Conservation (phyloP, 2,113 vertebrate species). For the Neopipo cinnamomea region DNA sequence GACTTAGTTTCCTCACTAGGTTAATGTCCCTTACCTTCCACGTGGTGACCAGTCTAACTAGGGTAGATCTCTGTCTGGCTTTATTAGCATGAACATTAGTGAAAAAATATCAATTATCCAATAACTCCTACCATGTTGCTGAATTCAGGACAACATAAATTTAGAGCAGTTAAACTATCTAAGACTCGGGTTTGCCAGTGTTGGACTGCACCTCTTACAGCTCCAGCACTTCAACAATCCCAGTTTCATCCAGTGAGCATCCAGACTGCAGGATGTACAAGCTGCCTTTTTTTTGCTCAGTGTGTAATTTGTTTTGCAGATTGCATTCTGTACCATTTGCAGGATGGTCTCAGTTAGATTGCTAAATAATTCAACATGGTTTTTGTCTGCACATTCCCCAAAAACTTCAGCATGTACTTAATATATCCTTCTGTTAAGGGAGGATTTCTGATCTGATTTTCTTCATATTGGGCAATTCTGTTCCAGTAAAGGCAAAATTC, state of each 20-base stretch:
- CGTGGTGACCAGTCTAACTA: background rate
- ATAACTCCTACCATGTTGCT: background rate
- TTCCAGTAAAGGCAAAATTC: background rate
- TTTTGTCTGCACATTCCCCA: background rate
- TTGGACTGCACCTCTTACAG: background rate
- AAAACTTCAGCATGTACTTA: background rate
- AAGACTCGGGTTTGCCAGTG: background rate
- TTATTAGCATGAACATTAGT: background rate
- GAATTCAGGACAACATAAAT: background rate
- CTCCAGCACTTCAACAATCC: background rate
- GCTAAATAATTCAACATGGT: background rate
- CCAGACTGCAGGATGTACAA: background rate
- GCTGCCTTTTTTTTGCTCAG: background rate
- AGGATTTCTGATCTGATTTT: background rate
- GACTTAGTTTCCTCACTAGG: background rate
- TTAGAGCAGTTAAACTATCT: background rate
- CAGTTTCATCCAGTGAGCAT: background rate
- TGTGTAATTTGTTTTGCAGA: background rate
- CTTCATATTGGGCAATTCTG: background rate
- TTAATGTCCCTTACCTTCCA: background rate
- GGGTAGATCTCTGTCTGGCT: background rate
- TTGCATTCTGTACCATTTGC: background rate
- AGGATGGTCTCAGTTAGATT: background rate
- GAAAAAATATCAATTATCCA: background rate
- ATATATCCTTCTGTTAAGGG: background rate